Percentiles rank a stretch among this genome's conserved stretches.
phyloP scores from a whole-genome alignment of 2,113 vertebrate genomes.

The Poeciliopsis turrubarensis region DNA sequence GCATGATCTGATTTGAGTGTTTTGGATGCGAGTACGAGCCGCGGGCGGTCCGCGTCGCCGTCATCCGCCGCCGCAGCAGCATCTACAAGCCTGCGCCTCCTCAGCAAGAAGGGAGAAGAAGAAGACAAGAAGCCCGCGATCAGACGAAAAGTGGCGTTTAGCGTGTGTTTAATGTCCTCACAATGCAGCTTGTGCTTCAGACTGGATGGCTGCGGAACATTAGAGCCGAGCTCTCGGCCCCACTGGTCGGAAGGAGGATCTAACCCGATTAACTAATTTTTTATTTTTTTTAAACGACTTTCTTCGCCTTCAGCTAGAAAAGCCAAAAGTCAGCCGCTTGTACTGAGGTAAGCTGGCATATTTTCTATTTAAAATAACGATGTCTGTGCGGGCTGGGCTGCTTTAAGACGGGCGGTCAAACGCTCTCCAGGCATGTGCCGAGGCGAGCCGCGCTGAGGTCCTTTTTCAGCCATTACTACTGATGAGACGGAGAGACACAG shows the following conservation, averaged over 20 bases:
- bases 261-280: constrained; percentile 14
- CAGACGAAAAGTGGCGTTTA: constrained; percentile 23
- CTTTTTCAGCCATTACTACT: constrained; percentile 71
- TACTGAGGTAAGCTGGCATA: constrained; percentile 38
- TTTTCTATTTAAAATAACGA: neutral
- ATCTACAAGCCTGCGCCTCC: neutral
- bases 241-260: constrained; percentile 35
- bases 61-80: constrained; percentile 5
- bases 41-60: constrained; percentile 33
- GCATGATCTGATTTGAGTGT: constrained; percentile 32
- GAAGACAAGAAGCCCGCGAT: neutral
- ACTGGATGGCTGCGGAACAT: constrained; percentile 50
- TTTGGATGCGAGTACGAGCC: constrained; percentile 9
- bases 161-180: constrained; percentile 19
- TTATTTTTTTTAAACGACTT: constrained; percentile 12
- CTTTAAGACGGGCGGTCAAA: constrained; percentile 56
- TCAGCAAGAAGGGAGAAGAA: neutral
- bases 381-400: constrained; percentile 3
- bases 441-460: constrained; percentile 59
- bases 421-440: constrained; percentile 61
- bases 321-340: neutral
- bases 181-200: constrained; percentile 33
- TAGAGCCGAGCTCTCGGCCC: constrained; percentile 32
- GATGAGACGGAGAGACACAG: constrained; percentile 37
- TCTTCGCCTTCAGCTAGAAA: constrained; percentile 2